Percentiles rank a stretch among this genome's conserved stretches.
These are phyloP conservation scores for Brachyrhaphis roseni DNA, from an alignment of 2,797 vertebrate species.

Conservation along the genomic window DNA sequence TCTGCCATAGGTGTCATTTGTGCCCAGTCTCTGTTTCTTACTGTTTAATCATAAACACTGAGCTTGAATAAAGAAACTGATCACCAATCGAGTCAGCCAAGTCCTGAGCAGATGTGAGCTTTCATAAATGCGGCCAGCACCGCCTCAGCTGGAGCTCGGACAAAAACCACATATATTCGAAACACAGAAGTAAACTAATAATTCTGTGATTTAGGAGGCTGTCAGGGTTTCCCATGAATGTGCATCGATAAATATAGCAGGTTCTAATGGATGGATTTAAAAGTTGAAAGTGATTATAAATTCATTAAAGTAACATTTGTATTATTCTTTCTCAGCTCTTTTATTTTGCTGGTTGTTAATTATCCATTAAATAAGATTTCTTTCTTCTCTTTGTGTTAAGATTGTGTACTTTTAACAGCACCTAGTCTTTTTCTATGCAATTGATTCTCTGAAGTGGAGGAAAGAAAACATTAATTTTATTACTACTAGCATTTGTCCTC, in stretches of 20 bases:
- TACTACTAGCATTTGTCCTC: not conserved
- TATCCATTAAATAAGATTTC: not conserved
- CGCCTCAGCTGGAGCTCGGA: not conserved
- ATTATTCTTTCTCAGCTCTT: not conserved
- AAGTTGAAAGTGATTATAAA: not conserved
- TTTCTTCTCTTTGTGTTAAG: not conserved
- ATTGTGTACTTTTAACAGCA: not conserved
- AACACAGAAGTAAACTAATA: not conserved
- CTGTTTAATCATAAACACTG: not conserved
- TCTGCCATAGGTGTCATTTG: not conserved
- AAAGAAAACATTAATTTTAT: not conserved
- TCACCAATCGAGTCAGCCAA: not conserved
- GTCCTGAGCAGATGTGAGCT: not conserved
- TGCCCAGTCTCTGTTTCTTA: not conserved
- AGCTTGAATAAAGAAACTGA: not conserved
- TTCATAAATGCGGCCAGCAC: not conserved
- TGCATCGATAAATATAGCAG: not conserved
- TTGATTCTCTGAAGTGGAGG: not conserved
- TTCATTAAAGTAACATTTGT: not conserved
- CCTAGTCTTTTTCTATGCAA: not conserved
- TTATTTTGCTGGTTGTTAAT: not conserved
- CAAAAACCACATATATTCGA: not conserved
- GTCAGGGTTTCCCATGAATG: not conserved
- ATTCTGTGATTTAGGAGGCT: not conserved
- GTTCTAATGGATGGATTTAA: not conserved